These are phyloP conservation scores for Callaeas wilsoni DNA, from an alignment of 2,113 vertebrate genomes.

Conservation along the genomic window DNA sequence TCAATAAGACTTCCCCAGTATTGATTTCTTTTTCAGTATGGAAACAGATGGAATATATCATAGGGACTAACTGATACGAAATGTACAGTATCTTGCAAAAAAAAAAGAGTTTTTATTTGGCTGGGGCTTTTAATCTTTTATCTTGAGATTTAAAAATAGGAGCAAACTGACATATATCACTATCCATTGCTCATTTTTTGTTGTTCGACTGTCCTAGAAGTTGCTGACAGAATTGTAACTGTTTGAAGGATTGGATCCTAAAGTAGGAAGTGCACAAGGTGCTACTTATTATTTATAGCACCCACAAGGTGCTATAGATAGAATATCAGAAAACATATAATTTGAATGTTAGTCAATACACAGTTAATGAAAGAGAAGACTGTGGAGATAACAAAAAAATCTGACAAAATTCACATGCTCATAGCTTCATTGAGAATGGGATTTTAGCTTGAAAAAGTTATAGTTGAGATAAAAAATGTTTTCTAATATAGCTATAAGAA, in stretches of 20 bases:
- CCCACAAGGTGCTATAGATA: not conserved
- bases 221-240: not conserved
- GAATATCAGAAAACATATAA: not conserved
- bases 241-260: not conserved
- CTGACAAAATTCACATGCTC: not conserved
- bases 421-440: not conserved
- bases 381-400: not conserved
- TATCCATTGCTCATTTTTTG: not conserved
- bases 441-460: not conserved
- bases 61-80: not conserved
- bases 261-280: not conserved
- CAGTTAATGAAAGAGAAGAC: not conserved
- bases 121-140: not conserved
- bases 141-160: not conserved
- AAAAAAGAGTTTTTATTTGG: not conserved
- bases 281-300: not conserved
- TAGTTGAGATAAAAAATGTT: not conserved
- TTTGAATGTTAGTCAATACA: not conserved
- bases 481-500: not conserved
- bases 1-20: not conserved
- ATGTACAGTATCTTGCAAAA: not conserved
- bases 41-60: not conserved
- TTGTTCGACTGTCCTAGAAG: not conserved
- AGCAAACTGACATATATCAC: not conserved
- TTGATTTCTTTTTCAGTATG: not conserved